Conservation (phyloP, 2,113 vertebrate species). For the Vulpes lagopus region DNA sequence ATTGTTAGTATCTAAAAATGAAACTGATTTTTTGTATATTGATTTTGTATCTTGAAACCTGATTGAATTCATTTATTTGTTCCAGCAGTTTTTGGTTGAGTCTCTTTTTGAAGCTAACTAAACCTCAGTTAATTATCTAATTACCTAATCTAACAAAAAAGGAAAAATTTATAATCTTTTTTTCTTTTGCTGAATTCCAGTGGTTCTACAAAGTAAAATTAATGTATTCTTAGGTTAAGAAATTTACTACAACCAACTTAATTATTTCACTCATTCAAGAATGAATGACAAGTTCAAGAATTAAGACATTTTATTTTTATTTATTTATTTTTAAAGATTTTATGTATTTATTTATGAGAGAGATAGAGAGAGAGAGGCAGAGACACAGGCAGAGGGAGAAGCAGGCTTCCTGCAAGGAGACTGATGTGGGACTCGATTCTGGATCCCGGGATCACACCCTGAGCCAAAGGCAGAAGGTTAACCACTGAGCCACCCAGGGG, state of each 20-base stretch:
- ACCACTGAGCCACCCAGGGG: too few relatives aligned
- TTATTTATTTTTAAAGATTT: too few relatives aligned
- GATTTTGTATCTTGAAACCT: not conserved
- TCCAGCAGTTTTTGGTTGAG: not conserved
- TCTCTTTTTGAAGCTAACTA: not conserved
- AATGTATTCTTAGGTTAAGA: not conserved
- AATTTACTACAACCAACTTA: not conserved
- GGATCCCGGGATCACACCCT: too few relatives aligned
- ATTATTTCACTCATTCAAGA: not conserved
- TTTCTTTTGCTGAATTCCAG: not conserved
- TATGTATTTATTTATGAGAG: too few relatives aligned
- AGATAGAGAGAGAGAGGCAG: too few relatives aligned
- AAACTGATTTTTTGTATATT: not conserved
- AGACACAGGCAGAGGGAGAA: too few relatives aligned
- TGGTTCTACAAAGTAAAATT: not conserved
- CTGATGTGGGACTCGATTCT: too few relatives aligned
- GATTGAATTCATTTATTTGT: not conserved
- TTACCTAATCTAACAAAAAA: not conserved
- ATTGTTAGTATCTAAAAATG: not conserved
- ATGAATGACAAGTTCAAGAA: not conserved
- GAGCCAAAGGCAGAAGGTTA: too few relatives aligned
- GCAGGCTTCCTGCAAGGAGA: too few relatives aligned
- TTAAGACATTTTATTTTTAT: not conserved
- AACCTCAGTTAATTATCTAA: not conserved
- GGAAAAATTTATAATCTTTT: not conserved